Percentiles rank a stretch among this genome's conserved stretches.
These are phyloP conservation scores for Hipposideros larvatus DNA, from an alignment of 2,797 vertebrate genomes.

Conservation along the genomic window DNA sequence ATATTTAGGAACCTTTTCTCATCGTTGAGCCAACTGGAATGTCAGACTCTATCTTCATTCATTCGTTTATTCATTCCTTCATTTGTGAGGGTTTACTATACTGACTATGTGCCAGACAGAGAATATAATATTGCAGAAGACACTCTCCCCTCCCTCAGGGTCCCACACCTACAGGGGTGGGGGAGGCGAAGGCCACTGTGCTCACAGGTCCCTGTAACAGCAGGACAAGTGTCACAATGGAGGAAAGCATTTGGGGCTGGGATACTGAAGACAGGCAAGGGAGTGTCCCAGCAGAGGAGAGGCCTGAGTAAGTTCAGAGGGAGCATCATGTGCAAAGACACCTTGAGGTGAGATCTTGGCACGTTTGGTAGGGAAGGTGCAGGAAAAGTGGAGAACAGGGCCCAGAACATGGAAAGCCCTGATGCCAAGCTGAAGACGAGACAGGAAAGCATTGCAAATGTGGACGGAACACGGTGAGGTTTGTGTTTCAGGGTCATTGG, in stretches of 20 bases:
- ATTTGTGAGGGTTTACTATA: neutral
- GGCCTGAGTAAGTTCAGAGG: neutral
- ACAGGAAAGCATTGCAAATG: neutral
- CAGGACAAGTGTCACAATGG: neutral
- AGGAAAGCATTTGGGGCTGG: neutral
- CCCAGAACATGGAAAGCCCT: fast-evolving
- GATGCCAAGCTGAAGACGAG: neutral
- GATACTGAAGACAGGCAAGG: neutral
- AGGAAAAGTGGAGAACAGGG: neutral
- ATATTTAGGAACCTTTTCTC: neutral
- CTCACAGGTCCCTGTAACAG: neutral
- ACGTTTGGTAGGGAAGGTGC: neutral
- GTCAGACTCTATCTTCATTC: neutral
- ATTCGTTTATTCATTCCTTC: neutral
- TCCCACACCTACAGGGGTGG: neutral
- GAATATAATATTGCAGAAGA: neutral
- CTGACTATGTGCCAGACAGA: neutral
- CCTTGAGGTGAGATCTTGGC: fast-evolving
- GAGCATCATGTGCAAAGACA: neutral
- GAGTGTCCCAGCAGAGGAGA: neutral
- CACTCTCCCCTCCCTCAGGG: too few species aligned
- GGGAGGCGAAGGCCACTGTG: neutral
- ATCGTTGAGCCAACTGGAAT: neutral
- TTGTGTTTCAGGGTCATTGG: neutral
- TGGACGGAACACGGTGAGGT: neutral